Evolutionary conservation across 2,797 vertebrate species (phyloP), one percentile per base, ranked within the genome.

Genomic region (Sebastes diaconus): DNA sequence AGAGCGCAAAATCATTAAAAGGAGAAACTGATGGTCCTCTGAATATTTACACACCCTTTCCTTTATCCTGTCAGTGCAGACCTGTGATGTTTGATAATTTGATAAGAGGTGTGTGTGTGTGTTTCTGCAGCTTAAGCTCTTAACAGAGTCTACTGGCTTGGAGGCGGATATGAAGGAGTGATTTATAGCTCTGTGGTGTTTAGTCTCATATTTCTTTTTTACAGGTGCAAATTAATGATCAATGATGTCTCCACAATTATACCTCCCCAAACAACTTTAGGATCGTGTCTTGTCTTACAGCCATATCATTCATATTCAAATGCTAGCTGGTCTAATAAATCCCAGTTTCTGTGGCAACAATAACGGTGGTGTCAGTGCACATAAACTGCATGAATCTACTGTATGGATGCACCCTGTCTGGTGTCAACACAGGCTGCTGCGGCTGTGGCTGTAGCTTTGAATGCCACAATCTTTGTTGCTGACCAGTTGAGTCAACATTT

Each of bases 1-100:
- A 76, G 73, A 84, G 58, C 46, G 58, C n/a, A 58, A 24, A 20
- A 75, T 84, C 69, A 77, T 78, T 87, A 83, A 84, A 84, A 73
- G 63, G 77, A 78, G 68, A 66, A 83, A n/a, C 30, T 8, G 71
- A 81, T 3, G 8, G 14, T 32, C 16, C 13, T 14, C 20, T 55
- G 34, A 79, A 82, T 81, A 77, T 79, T 75, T 57, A 65, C 60
- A 52, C 58, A 59, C 11, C 22, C 42, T 76, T 57, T 69, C 9
- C 12, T 36, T 73, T 29, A 7, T 46, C 1, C 0, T 61, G 20
- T 66, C 30, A 11, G 13, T 50, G 24, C 30, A 67, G 16, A 73
- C 18, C 18, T 68, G 42, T 27, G 55, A 64, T 50, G 39, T 29
- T 11, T 32, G 12, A 60, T 63, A 14, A 66, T 65, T 32, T 42